Conservation (phyloP, 2,113 vertebrate genomes). For the Bubalus kerabau region DNA sequence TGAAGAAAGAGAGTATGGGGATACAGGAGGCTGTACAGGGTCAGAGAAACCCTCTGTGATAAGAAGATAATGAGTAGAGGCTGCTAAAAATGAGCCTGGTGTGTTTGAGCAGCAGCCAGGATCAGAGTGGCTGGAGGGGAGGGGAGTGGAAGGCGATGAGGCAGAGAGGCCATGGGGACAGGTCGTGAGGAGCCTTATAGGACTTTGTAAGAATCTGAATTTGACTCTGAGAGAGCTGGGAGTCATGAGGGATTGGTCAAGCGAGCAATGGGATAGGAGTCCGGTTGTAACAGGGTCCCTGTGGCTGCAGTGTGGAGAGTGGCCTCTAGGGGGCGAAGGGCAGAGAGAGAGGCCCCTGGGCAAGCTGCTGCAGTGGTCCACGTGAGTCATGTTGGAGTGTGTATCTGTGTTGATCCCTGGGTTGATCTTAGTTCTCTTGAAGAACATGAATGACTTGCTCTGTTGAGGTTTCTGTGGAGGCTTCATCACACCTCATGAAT, state of each 20-base stretch:
- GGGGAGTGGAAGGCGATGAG: not conserved
- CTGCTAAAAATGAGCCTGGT: not conserved
- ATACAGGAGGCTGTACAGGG: not conserved
- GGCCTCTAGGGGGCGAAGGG: not conserved
- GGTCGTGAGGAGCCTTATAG: not conserved
- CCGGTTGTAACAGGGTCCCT: not conserved
- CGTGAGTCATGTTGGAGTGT: not conserved
- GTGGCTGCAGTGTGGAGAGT: not conserved
- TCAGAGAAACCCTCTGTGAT: not conserved
- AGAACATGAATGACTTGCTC: not conserved
- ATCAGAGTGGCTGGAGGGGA: not conserved
- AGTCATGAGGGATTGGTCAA: not conserved
- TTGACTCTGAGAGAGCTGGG: not conserved
- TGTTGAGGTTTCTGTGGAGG: not conserved
- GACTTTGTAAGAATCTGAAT: not conserved
- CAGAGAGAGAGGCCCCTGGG: not conserved
- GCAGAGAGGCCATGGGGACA: not conserved
- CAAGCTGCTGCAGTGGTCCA: not conserved
- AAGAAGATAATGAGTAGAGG: not conserved
- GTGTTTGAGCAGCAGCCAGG: not conserved
- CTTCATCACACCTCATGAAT: not conserved
- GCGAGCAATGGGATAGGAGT: not conserved
- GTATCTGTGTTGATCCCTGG: not conserved
- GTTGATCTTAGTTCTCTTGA: not conserved
- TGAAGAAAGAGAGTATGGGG: not conserved